These are phyloP conservation scores for Amaurobius ferox DNA, from an alignment of 2,888 invertebrate genomes.

Conservation along the genomic window DNA sequence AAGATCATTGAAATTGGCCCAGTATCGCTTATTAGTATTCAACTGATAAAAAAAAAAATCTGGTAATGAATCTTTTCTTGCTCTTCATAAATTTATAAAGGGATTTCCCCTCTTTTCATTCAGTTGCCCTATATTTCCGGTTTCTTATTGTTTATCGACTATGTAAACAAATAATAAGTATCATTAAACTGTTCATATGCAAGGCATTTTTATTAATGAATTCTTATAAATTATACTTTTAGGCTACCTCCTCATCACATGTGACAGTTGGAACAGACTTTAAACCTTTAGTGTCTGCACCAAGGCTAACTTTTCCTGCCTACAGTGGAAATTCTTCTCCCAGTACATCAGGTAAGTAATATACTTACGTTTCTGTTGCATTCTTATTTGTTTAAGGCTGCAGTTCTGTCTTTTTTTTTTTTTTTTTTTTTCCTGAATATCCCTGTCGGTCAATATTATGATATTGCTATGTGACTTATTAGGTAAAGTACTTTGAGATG, in stretches of 20 bases:
- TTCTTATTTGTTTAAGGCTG: neutral
- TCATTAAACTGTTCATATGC: neutral
- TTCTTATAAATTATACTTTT: neutral
- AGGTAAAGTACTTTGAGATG: no score
- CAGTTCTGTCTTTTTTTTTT: no score
- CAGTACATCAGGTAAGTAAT: slow-evolving; percentile 27
- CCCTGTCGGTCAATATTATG: no score
- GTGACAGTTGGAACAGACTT: slow-evolving; percentile 61
- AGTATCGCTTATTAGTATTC: no score
- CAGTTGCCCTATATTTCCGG: no score
- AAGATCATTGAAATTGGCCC: no score
- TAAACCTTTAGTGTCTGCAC: slow-evolving; percentile 53
- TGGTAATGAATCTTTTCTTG: no score
- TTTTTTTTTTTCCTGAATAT: no score
- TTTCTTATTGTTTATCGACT: neutral
- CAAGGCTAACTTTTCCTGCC: slow-evolving; percentile 64
- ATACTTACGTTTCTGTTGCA: neutral
- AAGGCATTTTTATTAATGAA: neutral
- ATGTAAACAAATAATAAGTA: neutral
- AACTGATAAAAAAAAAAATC: no score
- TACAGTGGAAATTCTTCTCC: slow-evolving; percentile 58
- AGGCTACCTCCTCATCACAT: slow-evolving; percentile 48
- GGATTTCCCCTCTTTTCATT: no score
- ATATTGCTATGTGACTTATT: no score
- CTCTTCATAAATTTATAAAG: no score